Conservation (phyloP, 2,113 vertebrate species). For the Gallinago paraguaiae region DNA sequence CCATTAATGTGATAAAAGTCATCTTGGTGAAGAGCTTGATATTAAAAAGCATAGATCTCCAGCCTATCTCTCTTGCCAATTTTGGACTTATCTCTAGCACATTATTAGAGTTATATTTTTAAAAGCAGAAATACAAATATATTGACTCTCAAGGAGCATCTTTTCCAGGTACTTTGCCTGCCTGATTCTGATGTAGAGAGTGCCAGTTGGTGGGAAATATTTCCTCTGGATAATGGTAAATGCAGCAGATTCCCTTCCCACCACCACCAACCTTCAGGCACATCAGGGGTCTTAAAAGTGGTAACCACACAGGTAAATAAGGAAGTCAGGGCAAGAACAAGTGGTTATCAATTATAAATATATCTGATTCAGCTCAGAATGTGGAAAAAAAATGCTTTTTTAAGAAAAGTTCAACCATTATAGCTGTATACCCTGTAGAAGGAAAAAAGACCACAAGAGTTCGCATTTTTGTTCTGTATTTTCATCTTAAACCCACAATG, state of each 20-base stretch:
- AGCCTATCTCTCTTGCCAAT: conserved; percentile 32
- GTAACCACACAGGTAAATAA: conserved; percentile 12
- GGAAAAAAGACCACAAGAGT: too few species aligned
- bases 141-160: not conserved
- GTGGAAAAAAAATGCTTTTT: not conserved
- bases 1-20: conserved; percentile 69
- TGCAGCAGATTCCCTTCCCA: not conserved
- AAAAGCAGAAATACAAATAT: conserved; percentile 11
- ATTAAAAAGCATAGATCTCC: conserved; percentile 82
- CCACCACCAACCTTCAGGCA: not conserved
- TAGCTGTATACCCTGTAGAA: not conserved
- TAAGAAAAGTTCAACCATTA: not conserved
- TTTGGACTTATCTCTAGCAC: not conserved
- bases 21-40: conserved; percentile 58
- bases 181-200: not conserved
- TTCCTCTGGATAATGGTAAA: not conserved
- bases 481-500: not conserved
- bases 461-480: not conserved
- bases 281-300: not conserved
- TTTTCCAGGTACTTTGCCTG: not conserved
- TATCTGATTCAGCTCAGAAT: not conserved
- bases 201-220: not conserved
- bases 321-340: not conserved
- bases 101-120: conserved; percentile 66
- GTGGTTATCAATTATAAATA: not conserved